A percentile compares a stretch with the other conserved stretches of the same genome.
phyloP scores from a whole-genome alignment of 2,888 invertebrate species.

The Camptogramma bilineatum region DNA sequence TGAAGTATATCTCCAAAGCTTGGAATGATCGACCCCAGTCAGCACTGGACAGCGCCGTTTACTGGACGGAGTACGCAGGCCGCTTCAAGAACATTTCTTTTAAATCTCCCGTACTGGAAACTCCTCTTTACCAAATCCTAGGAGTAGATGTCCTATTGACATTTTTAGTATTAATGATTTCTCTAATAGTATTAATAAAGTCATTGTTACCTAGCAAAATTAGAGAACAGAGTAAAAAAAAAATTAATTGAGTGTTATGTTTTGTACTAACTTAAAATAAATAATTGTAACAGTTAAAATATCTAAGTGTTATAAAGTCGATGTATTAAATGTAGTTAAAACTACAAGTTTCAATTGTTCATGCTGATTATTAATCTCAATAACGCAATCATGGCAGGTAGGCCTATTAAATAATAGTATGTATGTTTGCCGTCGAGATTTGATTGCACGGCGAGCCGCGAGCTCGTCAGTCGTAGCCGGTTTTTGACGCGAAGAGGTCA shows the following conservation, averaged over 20 bases:
- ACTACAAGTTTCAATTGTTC: too few relatives aligned
- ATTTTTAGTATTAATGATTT: slow-evolving; percentile 27
- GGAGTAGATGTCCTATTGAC: slow-evolving; percentile 65
- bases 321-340: too few relatives aligned
- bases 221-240: slow-evolving; percentile 12
- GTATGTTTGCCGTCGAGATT: not conserved
- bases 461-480: slow-evolving; percentile 13
- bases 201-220: slow-evolving; percentile 12
- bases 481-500: slow-evolving; percentile 15
- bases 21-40: slow-evolving; percentile 85
- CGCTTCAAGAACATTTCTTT: slow-evolving; percentile 73
- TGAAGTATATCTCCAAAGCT: slow-evolving; percentile 78
- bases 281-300: too few relatives aligned
- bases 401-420: too few relatives aligned
- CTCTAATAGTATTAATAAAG: slow-evolving; percentile 23
- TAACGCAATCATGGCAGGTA: too few relatives aligned
- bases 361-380: too few relatives aligned
- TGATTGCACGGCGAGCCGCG: not conserved
- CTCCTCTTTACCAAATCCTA: slow-evolving; percentile 80
- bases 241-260: slow-evolving; percentile 4
- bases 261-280: too few relatives aligned
- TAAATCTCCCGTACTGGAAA: slow-evolving; percentile 73
- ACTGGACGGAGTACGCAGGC: slow-evolving; percentile 87
- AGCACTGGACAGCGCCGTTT: slow-evolving; percentile 86
- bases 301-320: too few relatives aligned